Evolutionary conservation across 2,113 vertebrate genomes (phyloP).

Genomic region (Cyanoderma ruficeps): DNA sequence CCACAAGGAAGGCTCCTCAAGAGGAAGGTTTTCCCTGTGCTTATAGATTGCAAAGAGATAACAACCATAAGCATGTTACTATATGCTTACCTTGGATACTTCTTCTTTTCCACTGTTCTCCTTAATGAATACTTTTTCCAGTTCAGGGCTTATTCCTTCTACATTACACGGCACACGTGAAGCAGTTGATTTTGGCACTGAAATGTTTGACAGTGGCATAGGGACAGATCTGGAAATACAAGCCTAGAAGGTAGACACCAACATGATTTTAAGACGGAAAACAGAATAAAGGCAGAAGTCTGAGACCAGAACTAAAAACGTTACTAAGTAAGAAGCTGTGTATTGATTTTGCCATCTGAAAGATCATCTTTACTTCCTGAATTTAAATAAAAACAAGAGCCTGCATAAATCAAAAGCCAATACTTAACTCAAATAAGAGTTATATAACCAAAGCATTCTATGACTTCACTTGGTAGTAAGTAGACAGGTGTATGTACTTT

Average conservation of each 20-base stretch:
- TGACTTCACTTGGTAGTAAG: not conserved
- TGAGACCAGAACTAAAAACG: not conserved
- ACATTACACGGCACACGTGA: slow-evolving; percentile 89
- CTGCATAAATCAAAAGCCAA: not conserved
- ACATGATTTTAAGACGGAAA: not conserved
- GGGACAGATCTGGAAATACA: slow-evolving; percentile 82
- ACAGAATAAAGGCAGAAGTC: not conserved
- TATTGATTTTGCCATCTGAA: not conserved
- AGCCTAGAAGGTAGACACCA: slow-evolving; percentile 67
- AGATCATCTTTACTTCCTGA: not conserved
- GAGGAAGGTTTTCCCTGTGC: not conserved
- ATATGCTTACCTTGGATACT: slow-evolving; percentile 83
- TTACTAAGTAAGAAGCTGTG: not conserved
- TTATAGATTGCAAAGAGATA: not conserved
- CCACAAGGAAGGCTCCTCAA: not conserved
- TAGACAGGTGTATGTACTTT: not conserved
- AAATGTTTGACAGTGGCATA: slow-evolving; percentile 81
- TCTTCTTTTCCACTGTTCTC: slow-evolving; percentile 89
- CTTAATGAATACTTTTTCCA: slow-evolving; percentile 94
- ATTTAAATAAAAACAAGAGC: not conserved
- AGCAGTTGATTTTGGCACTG: slow-evolving; percentile 86
- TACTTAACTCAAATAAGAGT: not conserved
- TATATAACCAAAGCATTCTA: not conserved
- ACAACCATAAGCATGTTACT: not conserved
- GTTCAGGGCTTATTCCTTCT: slow-evolving; percentile 93